Evolutionary conservation across 2,113 vertebrate species (phyloP).

Genomic region (Barbus barbus): DNA sequence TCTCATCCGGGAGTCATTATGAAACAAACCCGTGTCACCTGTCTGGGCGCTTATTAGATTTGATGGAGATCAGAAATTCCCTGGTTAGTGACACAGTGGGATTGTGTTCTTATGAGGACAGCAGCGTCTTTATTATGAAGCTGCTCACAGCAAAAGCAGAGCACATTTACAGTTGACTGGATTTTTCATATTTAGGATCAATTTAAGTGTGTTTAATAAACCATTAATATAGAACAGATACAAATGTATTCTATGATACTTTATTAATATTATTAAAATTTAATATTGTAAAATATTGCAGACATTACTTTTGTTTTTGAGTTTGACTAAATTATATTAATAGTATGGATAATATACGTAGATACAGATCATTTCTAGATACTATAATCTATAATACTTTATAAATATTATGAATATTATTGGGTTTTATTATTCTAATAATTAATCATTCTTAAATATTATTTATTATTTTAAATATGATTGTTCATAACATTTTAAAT

Average conservation of each 20-base stretch:
- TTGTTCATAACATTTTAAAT: too few species aligned
- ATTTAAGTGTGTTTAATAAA: not conserved
- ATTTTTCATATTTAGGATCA: too few species aligned
- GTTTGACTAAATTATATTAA: too few species aligned
- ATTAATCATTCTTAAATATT: too few species aligned
- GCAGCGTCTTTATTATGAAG: not conserved
- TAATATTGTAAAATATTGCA: not conserved
- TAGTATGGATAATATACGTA: too few species aligned
- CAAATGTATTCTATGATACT: not conserved
- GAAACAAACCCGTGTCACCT: slow-evolving; percentile 17
- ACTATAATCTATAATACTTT: too few species aligned
- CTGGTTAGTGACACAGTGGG: not conserved
- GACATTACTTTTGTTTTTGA: not conserved
- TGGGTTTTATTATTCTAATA: too few species aligned
- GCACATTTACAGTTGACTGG: too few species aligned
- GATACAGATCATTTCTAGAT: too few species aligned
- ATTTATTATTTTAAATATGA: too few species aligned
- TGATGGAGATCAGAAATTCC: not conserved
- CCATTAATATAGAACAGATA: not conserved
- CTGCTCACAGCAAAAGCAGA: too few species aligned
- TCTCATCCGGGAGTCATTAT: slow-evolving; percentile 1
- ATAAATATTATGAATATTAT: too few species aligned
- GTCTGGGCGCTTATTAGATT: slow-evolving; percentile 12
- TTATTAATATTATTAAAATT: not conserved
- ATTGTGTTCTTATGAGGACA: not conserved